Base-by-base conservation (phyloP, 2,888 invertebrate species). In the Altica lythri region DNA sequence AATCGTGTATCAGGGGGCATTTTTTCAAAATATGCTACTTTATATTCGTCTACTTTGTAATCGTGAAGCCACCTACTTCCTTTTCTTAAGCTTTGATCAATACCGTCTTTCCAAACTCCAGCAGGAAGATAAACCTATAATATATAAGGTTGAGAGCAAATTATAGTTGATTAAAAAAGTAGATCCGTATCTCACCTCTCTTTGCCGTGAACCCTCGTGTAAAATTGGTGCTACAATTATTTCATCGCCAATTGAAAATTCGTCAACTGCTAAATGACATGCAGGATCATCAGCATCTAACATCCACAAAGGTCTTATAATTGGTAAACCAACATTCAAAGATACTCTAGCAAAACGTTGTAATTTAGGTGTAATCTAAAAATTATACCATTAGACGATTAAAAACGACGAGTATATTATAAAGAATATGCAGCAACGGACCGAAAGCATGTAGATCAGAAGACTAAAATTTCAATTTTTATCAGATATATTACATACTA, bases 21-120 rank as follows among this genome's bases (percentile, higher is more conserved):
- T 70, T 89, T 86, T 9, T 89, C 83, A 74, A 93, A 93, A 75
- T 88, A 90, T 0, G 92, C 91, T 8, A 93, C 84, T 72, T 89
- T 85, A 63, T 90, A 84, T 47, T 86, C 82, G 6, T 89, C 86
- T 6, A 92, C 92, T 65, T 83, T 82, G 74, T 94, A 93, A 68
- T 89, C 88, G 71, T 93, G 92, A 71, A 95, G 89, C 94, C 93
- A 94, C 57, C 93, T 83, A 61, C 87, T 92, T 1, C 95, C 94
- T 69, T 93, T 92, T 25, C 92, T 82, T 32, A 90, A 79, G 16
- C 90, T 91, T 0, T 89, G 88, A 72, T 92, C 92, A 63, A 92
- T 90, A 9, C 93, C 93, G 70, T 95, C 94, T 69, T 88, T 89
- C 96, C 96, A 96, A 0, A 92, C 88, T 0, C 95, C 97, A 17